Conservation (phyloP, 2,888 invertebrate species). For the Fragum fragum region DNA sequence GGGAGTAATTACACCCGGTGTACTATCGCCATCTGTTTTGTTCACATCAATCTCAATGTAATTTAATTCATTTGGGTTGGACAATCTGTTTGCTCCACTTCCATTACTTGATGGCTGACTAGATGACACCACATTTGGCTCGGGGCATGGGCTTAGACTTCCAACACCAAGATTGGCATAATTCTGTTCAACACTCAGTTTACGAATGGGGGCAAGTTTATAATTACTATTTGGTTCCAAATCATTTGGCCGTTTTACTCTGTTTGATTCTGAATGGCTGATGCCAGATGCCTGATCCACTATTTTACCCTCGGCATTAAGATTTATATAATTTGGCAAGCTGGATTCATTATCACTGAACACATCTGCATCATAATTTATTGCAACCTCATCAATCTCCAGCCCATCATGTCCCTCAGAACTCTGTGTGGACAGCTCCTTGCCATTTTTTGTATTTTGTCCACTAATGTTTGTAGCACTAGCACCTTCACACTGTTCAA, state of each 20-base stretch:
- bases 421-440: constrained; percentile 18
- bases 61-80: constrained; percentile 72
- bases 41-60: constrained; percentile 81
- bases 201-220: constrained; percentile 36
- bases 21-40: constrained; percentile 66
- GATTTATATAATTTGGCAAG: constrained; percentile 77
- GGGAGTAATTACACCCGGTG: constrained; percentile 64
- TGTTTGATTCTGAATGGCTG: constrained; percentile 30
- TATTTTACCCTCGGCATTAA: constrained; percentile 69
- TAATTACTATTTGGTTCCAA: constrained; percentile 37
- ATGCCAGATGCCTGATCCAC: constrained; percentile 35
- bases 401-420: constrained; percentile 42
- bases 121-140: constrained; percentile 19
- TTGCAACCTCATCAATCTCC: constrained; percentile 62
- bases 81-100: constrained; percentile 30
- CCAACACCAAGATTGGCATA: constrained; percentile 71
- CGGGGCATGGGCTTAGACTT: constrained; percentile 44
- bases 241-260: constrained; percentile 32
- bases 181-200: constrained; percentile 66
- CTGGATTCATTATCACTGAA: constrained; percentile 68
- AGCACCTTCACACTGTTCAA: constrained; percentile 57
- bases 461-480: constrained; percentile 26
- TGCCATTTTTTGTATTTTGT: constrained; percentile 24
- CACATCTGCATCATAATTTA: constrained; percentile 75
- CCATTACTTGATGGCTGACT: constrained; percentile 34